Conservation (phyloP, 2,113 vertebrate genomes). For the Plestiodon gilberti region DNA sequence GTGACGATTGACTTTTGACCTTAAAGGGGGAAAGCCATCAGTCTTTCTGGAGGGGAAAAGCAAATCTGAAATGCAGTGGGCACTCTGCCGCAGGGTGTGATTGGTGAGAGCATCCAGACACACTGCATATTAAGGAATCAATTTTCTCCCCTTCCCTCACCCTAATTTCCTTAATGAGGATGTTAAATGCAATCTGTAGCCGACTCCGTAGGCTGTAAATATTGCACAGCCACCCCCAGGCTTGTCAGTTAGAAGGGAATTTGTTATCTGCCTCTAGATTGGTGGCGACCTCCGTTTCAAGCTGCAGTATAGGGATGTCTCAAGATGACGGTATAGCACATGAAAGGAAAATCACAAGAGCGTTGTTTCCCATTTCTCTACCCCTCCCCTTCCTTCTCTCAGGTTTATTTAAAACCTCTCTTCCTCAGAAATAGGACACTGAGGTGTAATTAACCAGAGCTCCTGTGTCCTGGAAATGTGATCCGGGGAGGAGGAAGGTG, state of each 20-base stretch:
- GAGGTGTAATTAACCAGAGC: not conserved
- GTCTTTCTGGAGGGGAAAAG: not conserved
- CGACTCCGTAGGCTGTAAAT: not conserved
- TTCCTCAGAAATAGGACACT: slow-evolving; percentile 6
- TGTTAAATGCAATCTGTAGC: not conserved
- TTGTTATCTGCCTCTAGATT: not conserved
- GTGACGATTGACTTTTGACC: too few relatives aligned
- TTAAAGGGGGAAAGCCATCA: not conserved
- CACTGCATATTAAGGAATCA: not conserved
- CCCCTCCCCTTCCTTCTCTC: not conserved
- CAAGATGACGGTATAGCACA: not conserved
- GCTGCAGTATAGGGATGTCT: not conserved
- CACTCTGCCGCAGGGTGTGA: not conserved
- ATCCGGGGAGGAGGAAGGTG: not conserved
- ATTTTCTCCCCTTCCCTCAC: not conserved
- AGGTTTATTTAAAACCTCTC: slow-evolving; percentile 7
- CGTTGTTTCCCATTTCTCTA: not conserved
- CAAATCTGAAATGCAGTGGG: too few relatives aligned
- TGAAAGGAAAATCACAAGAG: not conserved
- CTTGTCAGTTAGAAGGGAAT: not conserved
- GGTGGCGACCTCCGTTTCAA: not conserved
- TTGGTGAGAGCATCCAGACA: not conserved
- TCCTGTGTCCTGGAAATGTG: not conserved
- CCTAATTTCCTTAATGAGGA: not conserved
- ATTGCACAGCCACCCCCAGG: not conserved